These are phyloP conservation scores for Varanus komodoensis DNA, from an alignment of 2,113 vertebrate species.

Conservation along the genomic window DNA sequence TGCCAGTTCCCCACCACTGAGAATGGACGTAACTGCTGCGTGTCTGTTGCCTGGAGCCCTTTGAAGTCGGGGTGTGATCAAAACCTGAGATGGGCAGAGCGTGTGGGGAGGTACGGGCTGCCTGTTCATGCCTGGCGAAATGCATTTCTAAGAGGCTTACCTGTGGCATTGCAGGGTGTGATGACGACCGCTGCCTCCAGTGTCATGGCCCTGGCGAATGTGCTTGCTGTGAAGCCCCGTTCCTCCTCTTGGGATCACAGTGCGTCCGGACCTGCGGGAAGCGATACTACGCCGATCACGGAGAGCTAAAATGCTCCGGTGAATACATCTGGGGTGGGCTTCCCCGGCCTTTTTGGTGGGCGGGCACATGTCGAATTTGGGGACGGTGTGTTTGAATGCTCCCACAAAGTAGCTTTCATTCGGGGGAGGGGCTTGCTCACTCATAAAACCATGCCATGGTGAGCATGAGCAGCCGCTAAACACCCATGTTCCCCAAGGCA, in stretches of 20 bases:
- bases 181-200: slow-evolving; percentile 77
- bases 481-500: too few species aligned
- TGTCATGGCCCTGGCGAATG: slow-evolving; percentile 82
- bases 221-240: slow-evolving; percentile 79
- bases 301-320: slow-evolving; percentile 80
- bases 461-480: too few species aligned
- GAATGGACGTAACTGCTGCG: neutral
- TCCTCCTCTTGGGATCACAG: slow-evolving; percentile 74
- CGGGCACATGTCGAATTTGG: neutral
- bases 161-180: slow-evolving; percentile 80
- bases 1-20: neutral
- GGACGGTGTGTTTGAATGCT: too few species aligned
- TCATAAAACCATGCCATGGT: too few species aligned
- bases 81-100: neutral
- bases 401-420: too few species aligned
- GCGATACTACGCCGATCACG: slow-evolving; percentile 72
- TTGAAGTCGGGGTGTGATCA: too few species aligned
- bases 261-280: slow-evolving; percentile 85
- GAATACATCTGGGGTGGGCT: slow-evolving; percentile 36
- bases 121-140: neutral
- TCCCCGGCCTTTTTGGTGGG: too few species aligned
- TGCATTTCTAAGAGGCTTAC: neutral
- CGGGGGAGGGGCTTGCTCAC: too few species aligned
- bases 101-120: neutral
- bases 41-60: too few species aligned